Evolutionary conservation across 2,888 invertebrate genomes (phyloP).

Genomic region (Conomelus anceps): DNA sequence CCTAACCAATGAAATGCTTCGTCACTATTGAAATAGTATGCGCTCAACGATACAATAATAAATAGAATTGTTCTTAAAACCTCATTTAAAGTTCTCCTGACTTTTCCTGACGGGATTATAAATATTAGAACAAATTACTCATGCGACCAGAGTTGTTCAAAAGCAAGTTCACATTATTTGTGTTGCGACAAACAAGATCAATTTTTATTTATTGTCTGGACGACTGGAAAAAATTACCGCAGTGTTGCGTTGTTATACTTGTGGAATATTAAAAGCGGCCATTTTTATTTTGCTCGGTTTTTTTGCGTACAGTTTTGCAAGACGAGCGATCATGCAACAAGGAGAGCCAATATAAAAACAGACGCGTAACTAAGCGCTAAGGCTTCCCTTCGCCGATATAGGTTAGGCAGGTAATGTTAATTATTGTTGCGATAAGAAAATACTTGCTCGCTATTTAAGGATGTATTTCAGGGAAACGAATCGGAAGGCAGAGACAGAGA

Average conservation of each 20-base stretch:
- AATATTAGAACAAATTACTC: not conserved
- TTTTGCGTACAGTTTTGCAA: not conserved
- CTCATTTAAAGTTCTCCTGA: not conserved
- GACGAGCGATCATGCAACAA: not conserved
- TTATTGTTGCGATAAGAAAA: not conserved
- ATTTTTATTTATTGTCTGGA: not conserved
- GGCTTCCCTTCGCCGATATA: not conserved
- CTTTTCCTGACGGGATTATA: no score
- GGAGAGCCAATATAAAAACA: not conserved
- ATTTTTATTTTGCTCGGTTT: not conserved
- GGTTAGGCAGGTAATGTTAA: not conserved
- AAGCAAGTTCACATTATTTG: not conserved
- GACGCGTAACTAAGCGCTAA: not conserved
- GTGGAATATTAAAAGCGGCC: not conserved
- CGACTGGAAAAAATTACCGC: not conserved
- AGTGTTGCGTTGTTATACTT: not conserved
- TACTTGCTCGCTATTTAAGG: not conserved
- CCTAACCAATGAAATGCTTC: not conserved
- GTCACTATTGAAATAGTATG: not conserved
- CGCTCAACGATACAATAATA: not conserved
- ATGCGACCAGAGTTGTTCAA: not conserved
- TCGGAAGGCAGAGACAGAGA: not conserved
- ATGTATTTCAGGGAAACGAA: not conserved
- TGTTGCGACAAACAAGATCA: not conserved
- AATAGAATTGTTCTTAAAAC: not conserved